phyloP scores from a whole-genome alignment of 64 coral and sea anemone species.

The Montipora capricornis region DNA sequence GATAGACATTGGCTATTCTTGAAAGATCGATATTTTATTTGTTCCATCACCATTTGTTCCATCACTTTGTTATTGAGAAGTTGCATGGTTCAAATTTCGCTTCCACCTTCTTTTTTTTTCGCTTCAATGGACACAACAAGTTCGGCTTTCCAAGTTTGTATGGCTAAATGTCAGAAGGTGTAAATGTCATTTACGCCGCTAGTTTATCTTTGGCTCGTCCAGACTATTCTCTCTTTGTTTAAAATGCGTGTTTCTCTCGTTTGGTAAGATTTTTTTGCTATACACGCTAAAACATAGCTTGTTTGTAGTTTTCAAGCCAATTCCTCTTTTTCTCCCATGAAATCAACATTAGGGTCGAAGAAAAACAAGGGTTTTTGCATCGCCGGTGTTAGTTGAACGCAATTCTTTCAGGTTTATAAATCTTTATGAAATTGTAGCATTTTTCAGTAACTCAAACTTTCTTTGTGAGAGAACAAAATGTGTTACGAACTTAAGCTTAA shows the following conservation, averaged over 20 bases:
- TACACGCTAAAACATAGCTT: not conserved
- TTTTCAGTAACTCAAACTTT: not conserved
- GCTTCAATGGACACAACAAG: not conserved
- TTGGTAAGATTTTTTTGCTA: not conserved
- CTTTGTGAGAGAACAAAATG: too few relatives aligned
- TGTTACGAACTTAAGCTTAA: too few relatives aligned
- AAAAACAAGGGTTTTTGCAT: not conserved
- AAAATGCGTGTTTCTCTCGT: not conserved
- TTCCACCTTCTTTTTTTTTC: not conserved
- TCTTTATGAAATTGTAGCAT: not conserved
- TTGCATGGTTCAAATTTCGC: not conserved
- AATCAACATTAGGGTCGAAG: too few relatives aligned
- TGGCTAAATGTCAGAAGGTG: not conserved
- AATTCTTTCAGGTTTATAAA: not conserved
- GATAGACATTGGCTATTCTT: not conserved
- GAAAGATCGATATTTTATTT: not conserved
- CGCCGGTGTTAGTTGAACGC: slow-evolving; percentile 15
- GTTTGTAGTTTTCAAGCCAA: slow-evolving; percentile 20
- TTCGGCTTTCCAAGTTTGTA: not conserved
- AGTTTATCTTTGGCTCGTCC: not conserved
- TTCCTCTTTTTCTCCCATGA: too few relatives aligned
- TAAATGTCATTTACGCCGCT: not conserved
- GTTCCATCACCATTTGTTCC: not conserved
- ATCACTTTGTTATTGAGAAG: not conserved
- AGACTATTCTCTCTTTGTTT: not conserved